Evolutionary conservation across 2,888 invertebrate species (phyloP).

Genomic region (Eristalis pertinax): DNA sequence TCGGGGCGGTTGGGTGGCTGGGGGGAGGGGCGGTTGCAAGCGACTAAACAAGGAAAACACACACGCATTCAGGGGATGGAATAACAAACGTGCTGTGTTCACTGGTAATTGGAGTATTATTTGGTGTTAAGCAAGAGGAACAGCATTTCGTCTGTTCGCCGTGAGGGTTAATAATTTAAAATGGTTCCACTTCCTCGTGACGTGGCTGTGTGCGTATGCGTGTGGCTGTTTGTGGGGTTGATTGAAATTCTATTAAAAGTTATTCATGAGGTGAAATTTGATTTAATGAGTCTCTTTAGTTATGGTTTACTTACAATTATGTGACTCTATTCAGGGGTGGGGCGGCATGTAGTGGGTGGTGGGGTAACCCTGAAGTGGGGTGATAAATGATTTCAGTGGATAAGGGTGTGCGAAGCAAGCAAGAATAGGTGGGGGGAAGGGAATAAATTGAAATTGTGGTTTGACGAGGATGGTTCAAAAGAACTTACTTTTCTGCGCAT

Average conservation of each 20-base stretch:
- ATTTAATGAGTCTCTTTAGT: constrained; percentile 56
- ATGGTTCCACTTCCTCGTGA: constrained; percentile 6
- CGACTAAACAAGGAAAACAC: neutral
- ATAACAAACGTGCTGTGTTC: constrained; percentile 35
- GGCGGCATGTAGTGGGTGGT: neutral
- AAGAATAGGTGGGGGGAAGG: no score
- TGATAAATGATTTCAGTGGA: neutral
- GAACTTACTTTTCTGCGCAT: no score
- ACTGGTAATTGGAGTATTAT: constrained; percentile 64
- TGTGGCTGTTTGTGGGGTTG: neutral
- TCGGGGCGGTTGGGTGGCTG: neutral
- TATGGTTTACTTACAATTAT: constrained; percentile 47
- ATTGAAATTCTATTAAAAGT: constrained; percentile 60
- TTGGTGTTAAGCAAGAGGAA: constrained; percentile 59
- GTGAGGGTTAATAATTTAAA: constrained; percentile 64
- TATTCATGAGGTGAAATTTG: constrained; percentile 57
- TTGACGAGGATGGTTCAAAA: no score
- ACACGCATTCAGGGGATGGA: neutral
- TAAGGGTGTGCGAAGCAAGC: no score
- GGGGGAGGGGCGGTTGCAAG: neutral
- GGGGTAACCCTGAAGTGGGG: neutral
- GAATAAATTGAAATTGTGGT: no score
- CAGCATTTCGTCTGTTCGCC: constrained; percentile 16
- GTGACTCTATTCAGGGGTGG: constrained; percentile 23
- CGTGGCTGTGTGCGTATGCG: neutral